Conservation (phyloP, 1,140 invertebrate species). For the Monomorium pharaonis region DNA sequence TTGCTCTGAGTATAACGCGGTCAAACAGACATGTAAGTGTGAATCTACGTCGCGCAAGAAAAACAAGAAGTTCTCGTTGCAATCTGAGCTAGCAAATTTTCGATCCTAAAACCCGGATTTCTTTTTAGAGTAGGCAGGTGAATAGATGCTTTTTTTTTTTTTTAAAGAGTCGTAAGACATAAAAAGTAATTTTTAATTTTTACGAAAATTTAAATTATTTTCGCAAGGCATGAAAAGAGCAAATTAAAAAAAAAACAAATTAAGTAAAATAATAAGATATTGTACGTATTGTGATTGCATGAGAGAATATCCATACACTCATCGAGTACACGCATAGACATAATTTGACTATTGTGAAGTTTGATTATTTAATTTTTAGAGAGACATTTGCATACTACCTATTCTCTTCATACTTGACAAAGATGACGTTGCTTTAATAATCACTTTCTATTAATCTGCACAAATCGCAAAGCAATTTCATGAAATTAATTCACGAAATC, state of each 20-base stretch:
- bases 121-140: background rate
- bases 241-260: background rate
- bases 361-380: background rate
- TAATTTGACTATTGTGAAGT: slow-evolving; percentile 9
- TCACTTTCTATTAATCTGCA: background rate
- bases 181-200: slow-evolving; percentile 16
- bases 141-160: background rate
- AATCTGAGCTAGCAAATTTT: slow-evolving; percentile 45
- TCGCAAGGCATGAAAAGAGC: background rate
- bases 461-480: background rate
- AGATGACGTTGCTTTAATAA: slow-evolving; percentile 16
- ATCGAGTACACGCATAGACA: background rate
- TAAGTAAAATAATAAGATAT: background rate
- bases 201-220: too few species aligned
- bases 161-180: background rate
- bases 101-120: background rate
- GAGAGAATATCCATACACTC: background rate
- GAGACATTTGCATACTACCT: background rate
- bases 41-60: slow-evolving; percentile 57
- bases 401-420: background rate
- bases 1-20: slow-evolving; percentile 24
- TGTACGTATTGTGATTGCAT: background rate
- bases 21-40: slow-evolving; percentile 39
- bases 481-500: slow-evolving; percentile 24
- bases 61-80: slow-evolving; percentile 50